Evolutionary conservation across 2,113 vertebrate genomes (phyloP), one percentile per base, ranked within the genome.

Genomic region (Neofelis nebulosa): DNA sequence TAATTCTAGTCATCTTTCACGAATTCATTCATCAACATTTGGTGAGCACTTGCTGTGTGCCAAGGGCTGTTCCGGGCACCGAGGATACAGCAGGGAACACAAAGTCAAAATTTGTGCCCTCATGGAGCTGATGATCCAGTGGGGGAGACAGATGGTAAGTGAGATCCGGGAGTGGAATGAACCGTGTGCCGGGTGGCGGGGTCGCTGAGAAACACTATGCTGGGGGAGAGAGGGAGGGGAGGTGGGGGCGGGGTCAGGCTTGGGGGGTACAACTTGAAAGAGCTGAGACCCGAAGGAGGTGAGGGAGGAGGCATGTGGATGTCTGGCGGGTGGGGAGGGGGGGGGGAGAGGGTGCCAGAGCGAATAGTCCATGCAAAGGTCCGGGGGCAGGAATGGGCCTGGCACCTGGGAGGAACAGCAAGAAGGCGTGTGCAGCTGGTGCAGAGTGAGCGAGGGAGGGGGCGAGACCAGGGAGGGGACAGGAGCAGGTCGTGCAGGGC

Each of bases 151-250:
- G 76, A 21, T 18, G 4, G 36, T 7, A 7, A 33, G 65, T 27
- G 50, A 38, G 52, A 31, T 3, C n/a, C 3, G 0, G 85, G 50
- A 18, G 74, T 25, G 15, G 78, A 19, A 16, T 23, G n/a, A 8
- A 15, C 3, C 2, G 8, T 11, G 4, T 27, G 48, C 13, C 16
- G n/a, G 3, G 27, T 2, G 29, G 13, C 18, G 57, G 55, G 5
- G 1, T 9, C 6, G 16, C 52, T 5, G 41, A 41, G 74, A 41
- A 73, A 71, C 50, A 61, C 16, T 45, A 61, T n/a, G 38, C 38
- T 1, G 36, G 68, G 61, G 38, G 48, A 50, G 23, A 25, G 33
- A 4, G 10, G 18, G 31, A 31, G 25, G 2, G 33, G 25, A 27
- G 27, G 33, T 2, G 6, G 16, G 57, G 68, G 45, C 25, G 57